Base-by-base conservation (phyloP, 1,140 invertebrate genomes). In the Leucophenga varia region DNA sequence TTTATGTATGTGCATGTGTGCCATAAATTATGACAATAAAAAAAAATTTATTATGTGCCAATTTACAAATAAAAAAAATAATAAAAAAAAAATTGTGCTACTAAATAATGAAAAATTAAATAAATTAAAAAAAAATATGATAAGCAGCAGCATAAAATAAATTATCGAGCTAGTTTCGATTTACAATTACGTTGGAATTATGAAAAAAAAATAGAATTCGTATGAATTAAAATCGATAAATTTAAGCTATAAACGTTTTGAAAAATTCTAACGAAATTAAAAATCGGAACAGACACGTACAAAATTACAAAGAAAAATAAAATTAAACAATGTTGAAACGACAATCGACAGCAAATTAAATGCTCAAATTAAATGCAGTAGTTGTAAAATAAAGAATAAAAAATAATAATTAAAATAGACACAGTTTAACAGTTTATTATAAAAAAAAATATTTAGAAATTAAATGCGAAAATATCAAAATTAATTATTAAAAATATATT, bases 311-410 rank as follows among this genome's bases (percentile, higher is more conserved):
- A 28, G 6, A 28, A 28, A 28, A 12, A 6, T 7, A 28, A 28
- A 28, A 6, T 28, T 7, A 54, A 43, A 49, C 46, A 44, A 50
- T 64, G 55, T 53, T 58, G 43, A 45, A 59, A 54, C 49, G 63
- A 65, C 63, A 65, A 65, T 65, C 63, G 63, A 50, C 67, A 56
- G 48, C 55, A 57, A 59, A 49, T 41, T 43, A 46, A 65, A 64
- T 68, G 63, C 63, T 65, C 63, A 65, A 65, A 38, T 45, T 31
- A 21, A 25, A 6, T 25, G 10, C 22, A 25, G 5, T 25, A 25
- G 22, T 25, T 48, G 32, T 50, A 36, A 52, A 52, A 30, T 31
- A 14, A 41, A 53, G 16, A 42, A 46, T 52, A 54, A 54, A 50
- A 50, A 36, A 57, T 25, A 52, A 40, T 47, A 43, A 50, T 25